Evolutionary conservation across 2,888 invertebrate species (phyloP), one percentile per base, ranked within the genome.

Genomic region (Eutolmus rufibarbis): DNA sequence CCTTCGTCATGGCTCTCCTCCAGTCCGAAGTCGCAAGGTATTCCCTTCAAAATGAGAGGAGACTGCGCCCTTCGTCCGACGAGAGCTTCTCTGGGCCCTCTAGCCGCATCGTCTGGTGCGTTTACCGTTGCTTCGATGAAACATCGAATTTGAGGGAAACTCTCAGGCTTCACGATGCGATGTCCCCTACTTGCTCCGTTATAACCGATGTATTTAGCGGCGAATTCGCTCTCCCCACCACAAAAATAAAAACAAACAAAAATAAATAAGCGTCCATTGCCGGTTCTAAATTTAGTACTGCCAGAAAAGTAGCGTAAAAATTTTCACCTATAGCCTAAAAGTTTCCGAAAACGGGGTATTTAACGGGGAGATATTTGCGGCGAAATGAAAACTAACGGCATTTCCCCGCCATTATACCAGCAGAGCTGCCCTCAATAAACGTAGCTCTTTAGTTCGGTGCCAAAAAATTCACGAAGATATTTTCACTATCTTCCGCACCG

Each of bases 381-480:
- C 76, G 76, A 76, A 37, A 5, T 66, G 66, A 9, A 66, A 66
- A 66, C 19, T 66, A 19, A 66, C 66, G 12, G 66, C 19, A 28
- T 23, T 79, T 79, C 79, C 51, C 79, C 79, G 40, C 31, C 51
- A 28, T 16, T 28, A 28, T 40, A 51, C 51, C 46, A 79, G 79
- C 23, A 79, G 46, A 79, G 28, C 19, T 79, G 79, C 14, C 79
- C 79, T 79, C 37, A 51, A 79, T 79, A 66, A 34, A 12, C 66
- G 23, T 2, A 66, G 23, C 66, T 46, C 43, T 46, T 4, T 23
- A 34, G 66, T 19, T 23, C 66, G 28, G 34, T 51, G 79, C 79
- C 79, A 79, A 79, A 79, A 79, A 79, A 79, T 79, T 79, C 23
- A n/a, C n/a, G 31, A 66, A 79, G 79, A 79, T 34, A 34, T 79